phyloP scores from a whole-genome alignment of 2,113 vertebrate species.

The Rhagologus leucostigma region DNA sequence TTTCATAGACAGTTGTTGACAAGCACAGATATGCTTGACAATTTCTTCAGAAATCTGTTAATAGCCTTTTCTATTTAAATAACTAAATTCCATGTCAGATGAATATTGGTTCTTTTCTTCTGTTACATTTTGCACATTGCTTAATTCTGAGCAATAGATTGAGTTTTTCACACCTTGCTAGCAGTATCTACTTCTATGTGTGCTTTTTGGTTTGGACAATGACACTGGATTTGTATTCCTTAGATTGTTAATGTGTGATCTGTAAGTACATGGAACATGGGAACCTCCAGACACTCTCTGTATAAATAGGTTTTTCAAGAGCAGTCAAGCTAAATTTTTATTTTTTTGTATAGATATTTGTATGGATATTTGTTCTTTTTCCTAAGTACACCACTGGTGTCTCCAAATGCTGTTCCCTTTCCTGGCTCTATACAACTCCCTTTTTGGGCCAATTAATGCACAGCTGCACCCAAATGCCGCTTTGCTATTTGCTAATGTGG shows the following conservation, averaged over 20 bases:
- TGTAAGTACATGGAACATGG: background rate
- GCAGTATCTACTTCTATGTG: background rate
- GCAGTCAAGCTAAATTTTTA: rapidly evolving
- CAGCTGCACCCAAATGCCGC: background rate
- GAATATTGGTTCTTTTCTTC: background rate
- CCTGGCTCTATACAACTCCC: background rate
- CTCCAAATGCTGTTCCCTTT: background rate
- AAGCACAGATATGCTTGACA: background rate
- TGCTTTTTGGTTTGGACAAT: background rate
- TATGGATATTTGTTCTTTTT: background rate
- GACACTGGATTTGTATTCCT: background rate
- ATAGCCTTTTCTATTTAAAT: background rate
- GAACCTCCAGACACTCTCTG: background rate
- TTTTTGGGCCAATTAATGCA: background rate
- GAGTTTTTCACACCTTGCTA: background rate
- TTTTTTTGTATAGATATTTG: background rate
- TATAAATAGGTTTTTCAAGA: background rate
- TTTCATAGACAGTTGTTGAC: background rate
- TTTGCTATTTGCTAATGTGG: background rate
- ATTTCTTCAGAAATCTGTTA: background rate
- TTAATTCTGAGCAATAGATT: background rate
- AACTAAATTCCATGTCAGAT: background rate
- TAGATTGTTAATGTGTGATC: background rate
- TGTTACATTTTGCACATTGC: background rate
- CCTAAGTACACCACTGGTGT: background rate